Base-by-base conservation (phyloP, 1,140 invertebrate species). In the Hesperophylax magnus region DNA sequence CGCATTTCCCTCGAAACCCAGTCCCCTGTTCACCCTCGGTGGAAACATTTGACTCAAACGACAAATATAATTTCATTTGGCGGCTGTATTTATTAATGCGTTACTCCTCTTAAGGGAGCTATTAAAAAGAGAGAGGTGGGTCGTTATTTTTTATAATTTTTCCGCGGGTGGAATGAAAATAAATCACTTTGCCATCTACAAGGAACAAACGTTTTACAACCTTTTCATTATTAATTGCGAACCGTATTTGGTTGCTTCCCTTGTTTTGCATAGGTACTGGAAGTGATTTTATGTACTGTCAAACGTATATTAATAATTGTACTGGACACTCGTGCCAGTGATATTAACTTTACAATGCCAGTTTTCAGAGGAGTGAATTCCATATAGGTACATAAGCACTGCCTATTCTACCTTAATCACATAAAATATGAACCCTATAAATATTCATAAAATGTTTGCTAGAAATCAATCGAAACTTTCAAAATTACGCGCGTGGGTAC, bases 11-110 rank as follows among this genome's bases (percentile, higher is more conserved):
- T 34, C 6, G 22, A 6, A 17, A 11, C 75, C 0, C n/a, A 6
- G n/a, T 56, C 63, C 3, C 22, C 77, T 20, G 11, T 17, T 15
- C 77, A 15, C 60, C 47, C 56, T 31, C 20, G 1, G 77, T 54
- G 77, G 82, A 52, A 78, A 83, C 82, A 83, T 79, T 83, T 83
- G 79, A 79, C 79, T 79, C 79, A 81, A 83, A 83, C 82, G 82
- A 83, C 82, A 81, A 83, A 81, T 77, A 83, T 83, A 81, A 83
- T 81, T 83, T 83, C 79, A 83, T 83, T 83, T 83, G 60, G 69
- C 82, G 65, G 79, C 79, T 83, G 80, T 80, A 81, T 83, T 80
- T 83, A 83, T 83, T 83, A 81, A 83, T 79, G 77, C 79, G 77
- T 27, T 74, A 74, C 77, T 77, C 63, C 60, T 53, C 82, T 80